Evolutionary conservation across 64 coral and sea anemone genomes (phyloP).

Genomic region (Montipora capricornis): DNA sequence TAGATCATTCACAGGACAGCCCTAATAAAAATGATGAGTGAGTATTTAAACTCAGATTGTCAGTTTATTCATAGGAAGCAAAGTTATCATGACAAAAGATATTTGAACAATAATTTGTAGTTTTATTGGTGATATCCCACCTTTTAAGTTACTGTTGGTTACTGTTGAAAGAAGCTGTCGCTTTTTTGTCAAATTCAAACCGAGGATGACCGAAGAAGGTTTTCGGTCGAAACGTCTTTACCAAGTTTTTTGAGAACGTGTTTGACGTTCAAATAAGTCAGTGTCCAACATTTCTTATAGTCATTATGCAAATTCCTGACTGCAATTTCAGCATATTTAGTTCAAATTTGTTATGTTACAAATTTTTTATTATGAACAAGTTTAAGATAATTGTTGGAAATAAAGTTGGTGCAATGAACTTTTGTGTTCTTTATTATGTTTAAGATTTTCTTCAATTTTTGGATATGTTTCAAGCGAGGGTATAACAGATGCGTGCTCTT

Average conservation of each 20-base stretch:
- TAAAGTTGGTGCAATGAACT: slow-evolving; percentile 18
- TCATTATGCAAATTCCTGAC: too few relatives aligned
- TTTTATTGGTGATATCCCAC: slow-evolving; percentile 21
- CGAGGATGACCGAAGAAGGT: neutral
- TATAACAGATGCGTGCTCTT: slow-evolving; percentile 12
- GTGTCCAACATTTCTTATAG: too few relatives aligned
- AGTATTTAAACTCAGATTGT: slow-evolving; percentile 24
- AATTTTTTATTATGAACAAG: slow-evolving; percentile 6
- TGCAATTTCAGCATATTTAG: neutral
- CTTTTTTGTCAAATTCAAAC: too few relatives aligned
- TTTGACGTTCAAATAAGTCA: too few relatives aligned
- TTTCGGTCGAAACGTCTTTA: neutral
- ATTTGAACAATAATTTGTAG: slow-evolving; percentile 19
- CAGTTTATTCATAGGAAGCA: slow-evolving; percentile 9
- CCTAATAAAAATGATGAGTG: slow-evolving; percentile 25
- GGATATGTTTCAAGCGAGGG: slow-evolving; percentile 27
- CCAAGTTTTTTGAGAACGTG: too few relatives aligned
- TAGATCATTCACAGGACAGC: slow-evolving; percentile 16
- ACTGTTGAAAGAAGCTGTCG: neutral
- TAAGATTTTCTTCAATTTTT: slow-evolving; percentile 56
- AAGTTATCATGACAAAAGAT: slow-evolving; percentile 25
- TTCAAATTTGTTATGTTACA: slow-evolving; percentile 9
- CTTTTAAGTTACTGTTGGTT: slow-evolving; percentile 28
- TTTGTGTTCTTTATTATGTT: slow-evolving; percentile 23
- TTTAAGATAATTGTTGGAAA: slow-evolving; percentile 22